Evolutionary conservation across 2,888 invertebrate species (phyloP).

Genomic region (Bedellia somnulentella): DNA sequence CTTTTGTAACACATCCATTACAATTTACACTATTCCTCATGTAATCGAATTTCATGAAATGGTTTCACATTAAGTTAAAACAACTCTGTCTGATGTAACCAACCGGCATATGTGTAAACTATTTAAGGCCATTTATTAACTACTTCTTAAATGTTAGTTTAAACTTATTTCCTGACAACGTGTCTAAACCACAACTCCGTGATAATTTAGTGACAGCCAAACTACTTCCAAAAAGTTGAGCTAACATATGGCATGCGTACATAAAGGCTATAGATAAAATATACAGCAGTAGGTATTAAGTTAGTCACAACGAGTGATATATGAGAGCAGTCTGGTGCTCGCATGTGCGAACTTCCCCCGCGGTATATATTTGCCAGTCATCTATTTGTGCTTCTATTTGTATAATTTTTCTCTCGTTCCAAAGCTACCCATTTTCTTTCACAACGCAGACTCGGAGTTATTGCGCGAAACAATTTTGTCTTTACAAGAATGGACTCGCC

Average conservation of each 20-base stretch:
- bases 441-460: conserved; percentile 5
- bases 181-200: too few relatives aligned
- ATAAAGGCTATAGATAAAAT: conserved; percentile 7
- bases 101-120: too few relatives aligned
- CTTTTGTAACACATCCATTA: too few relatives aligned
- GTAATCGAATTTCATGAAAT: too few relatives aligned
- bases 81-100: too few relatives aligned
- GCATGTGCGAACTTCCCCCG: conserved; percentile 6
- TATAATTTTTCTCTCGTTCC: conserved; percentile 7
- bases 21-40: too few relatives aligned
- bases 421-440: background rate
- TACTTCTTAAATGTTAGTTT: too few relatives aligned
- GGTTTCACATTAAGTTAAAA: too few relatives aligned
- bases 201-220: too few relatives aligned
- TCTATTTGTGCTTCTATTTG: conserved; percentile 8
- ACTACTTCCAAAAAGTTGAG: too few relatives aligned
- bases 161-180: too few relatives aligned
- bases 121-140: too few relatives aligned
- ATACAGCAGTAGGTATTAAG: conserved; percentile 8
- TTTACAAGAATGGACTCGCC: conserved; percentile 19
- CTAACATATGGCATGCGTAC: conserved; percentile 4
- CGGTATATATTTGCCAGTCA: conserved; percentile 3
- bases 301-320: conserved; percentile 8
- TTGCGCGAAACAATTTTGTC: conserved; percentile 6
- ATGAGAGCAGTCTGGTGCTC: background rate